phyloP scores from a whole-genome alignment of 2,797 vertebrate species.

The Brachyalestes nurse region DNA sequence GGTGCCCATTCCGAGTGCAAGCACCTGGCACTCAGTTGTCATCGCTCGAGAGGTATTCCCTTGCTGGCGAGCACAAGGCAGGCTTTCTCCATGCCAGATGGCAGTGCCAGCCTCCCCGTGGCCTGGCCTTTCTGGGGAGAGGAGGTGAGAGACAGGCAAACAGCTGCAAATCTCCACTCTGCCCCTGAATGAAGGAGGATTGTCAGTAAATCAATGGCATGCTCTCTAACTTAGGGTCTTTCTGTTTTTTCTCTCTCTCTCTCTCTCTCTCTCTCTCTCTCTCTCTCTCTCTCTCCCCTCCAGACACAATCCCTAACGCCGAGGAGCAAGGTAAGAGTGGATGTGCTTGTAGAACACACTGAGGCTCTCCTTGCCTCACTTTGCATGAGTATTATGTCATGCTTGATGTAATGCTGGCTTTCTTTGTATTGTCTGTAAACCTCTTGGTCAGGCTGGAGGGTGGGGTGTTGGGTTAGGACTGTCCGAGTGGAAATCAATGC shows the following conservation, averaged over 20 bases:
- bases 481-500: neutral
- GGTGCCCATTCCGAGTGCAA: neutral
- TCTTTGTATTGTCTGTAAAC: too few species aligned
- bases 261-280: neutral
- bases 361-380: neutral
- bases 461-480: too few species aligned
- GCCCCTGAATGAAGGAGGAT: slow-evolving; percentile 43
- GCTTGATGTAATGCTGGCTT: neutral
- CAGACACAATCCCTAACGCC: slow-evolving; percentile 85
- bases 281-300: slow-evolving; percentile 18
- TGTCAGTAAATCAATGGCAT: slow-evolving; percentile 43
- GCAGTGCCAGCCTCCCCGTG: slow-evolving; percentile 75
- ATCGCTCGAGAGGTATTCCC: slow-evolving; percentile 69
- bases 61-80: slow-evolving; percentile 71
- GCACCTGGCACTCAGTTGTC: slow-evolving; percentile 46
- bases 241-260: slow-evolving; percentile 32
- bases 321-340: slow-evolving; percentile 87
- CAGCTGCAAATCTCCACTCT: slow-evolving; percentile 28
- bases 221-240: slow-evolving; percentile 39
- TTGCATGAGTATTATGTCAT: neutral
- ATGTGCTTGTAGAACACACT: neutral
- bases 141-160: slow-evolving; percentile 34
- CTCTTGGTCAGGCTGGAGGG: neutral
- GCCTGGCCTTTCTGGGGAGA: slow-evolving; percentile 56
- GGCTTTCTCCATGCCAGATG: slow-evolving; percentile 69